These are phyloP conservation scores for Dendrolimus punctatus DNA, from an alignment of 1,140 invertebrate genomes.

Conservation along the genomic window DNA sequence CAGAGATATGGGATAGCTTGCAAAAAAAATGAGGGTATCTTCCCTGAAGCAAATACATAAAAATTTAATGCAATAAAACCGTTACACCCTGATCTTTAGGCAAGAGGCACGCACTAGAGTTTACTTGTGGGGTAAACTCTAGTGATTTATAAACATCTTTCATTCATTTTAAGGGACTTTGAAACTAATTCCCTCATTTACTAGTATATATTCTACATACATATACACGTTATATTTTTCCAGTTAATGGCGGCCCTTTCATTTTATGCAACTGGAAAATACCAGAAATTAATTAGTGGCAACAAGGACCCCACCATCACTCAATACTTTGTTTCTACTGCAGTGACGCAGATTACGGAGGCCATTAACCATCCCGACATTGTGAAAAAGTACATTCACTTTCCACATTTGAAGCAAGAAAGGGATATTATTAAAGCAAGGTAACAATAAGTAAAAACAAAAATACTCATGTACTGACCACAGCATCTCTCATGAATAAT, in stretches of 20 bases:
- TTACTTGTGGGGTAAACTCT: too few relatives aligned
- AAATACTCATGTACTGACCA: background rate
- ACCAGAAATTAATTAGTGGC: conserved; percentile 46
- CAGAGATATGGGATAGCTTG: too few relatives aligned
- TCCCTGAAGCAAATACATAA: too few relatives aligned
- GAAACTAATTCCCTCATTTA: too few relatives aligned
- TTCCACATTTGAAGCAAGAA: conserved; percentile 52
- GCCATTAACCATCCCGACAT: conserved; percentile 50
- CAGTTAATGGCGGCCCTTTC: conserved; percentile 53
- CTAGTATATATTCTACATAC: too few relatives aligned
- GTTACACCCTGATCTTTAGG: too few relatives aligned
- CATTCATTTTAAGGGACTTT: too few relatives aligned
- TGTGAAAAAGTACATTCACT: conserved; percentile 60
- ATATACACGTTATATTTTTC: conserved; percentile 3
- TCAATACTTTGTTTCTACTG: conserved; percentile 53
- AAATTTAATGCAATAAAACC: too few relatives aligned
- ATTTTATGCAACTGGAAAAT: conserved; percentile 56
- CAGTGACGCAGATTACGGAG: conserved; percentile 53
- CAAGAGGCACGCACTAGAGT: too few relatives aligned
- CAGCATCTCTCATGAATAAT: too few relatives aligned
- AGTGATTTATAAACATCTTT: too few relatives aligned
- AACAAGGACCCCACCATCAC: conserved; percentile 50
- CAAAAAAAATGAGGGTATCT: too few relatives aligned
- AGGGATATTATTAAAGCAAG: conserved; percentile 51
- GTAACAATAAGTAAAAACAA: conserved; percentile 18